A percentile compares a stretch with the other conserved stretches of the same genome.
Conservation (phyloP, 2,888 invertebrate genomes). For the Quadroppia sp. region DNA sequence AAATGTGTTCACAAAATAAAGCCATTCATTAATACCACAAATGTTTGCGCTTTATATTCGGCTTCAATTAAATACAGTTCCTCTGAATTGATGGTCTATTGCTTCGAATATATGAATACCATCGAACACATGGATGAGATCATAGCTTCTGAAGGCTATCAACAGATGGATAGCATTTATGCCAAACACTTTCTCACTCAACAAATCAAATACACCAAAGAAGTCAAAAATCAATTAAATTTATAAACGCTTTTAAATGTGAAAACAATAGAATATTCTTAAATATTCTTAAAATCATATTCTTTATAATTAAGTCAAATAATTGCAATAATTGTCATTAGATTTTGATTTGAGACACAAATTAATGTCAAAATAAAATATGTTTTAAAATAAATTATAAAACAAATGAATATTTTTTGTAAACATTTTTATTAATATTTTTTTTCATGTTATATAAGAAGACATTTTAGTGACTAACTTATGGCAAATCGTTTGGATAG, state of each 20-base stretch:
- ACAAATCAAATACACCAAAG: neutral
- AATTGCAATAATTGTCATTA: too few species aligned
- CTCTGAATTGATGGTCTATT: neutral
- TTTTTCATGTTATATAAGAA: too few species aligned
- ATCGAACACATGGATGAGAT: neutral
- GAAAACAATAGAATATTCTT: too few species aligned
- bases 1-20: constrained; percentile 34
- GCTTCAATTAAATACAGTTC: neutral
- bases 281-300: too few species aligned
- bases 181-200: neutral
- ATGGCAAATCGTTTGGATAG: constrained; percentile 20
- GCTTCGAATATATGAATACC: constrained; percentile 6
- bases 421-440: too few species aligned
- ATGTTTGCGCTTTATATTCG: constrained; percentile 27
- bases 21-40: neutral
- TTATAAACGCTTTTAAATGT: too few species aligned
- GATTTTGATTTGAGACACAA: too few species aligned
- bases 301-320: too few species aligned
- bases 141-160: neutral
- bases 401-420: too few species aligned
- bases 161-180: neutral
- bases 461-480: neutral
- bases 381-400: too few species aligned
- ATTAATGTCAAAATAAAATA: too few species aligned
- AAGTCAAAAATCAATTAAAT: neutral